These are phyloP conservation scores for Nesospiza acunhae DNA, from an alignment of 2,113 vertebrate species.

Conservation along the genomic window DNA sequence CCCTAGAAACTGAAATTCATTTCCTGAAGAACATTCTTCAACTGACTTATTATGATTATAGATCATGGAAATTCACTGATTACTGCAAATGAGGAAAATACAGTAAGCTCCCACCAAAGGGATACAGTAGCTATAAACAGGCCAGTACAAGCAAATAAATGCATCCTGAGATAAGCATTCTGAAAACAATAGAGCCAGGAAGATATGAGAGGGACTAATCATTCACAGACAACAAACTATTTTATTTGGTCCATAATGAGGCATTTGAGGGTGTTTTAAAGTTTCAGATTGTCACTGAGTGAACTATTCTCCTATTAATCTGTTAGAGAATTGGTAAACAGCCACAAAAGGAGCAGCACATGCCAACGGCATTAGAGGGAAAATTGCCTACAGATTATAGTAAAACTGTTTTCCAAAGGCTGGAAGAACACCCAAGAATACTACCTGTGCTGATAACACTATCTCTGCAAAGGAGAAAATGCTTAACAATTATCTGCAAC, in stretches of 20 bases:
- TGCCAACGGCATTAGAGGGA: neutral
- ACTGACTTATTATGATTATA: conserved; percentile 19
- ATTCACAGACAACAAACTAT: conserved; percentile 40
- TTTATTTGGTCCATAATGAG: conserved; percentile 35
- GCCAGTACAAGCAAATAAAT: conserved; percentile 24
- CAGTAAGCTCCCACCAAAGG: conserved; percentile 26
- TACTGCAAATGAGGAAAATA: conserved; percentile 53
- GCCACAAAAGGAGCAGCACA: conserved; percentile 19
- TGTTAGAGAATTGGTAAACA: conserved; percentile 39
- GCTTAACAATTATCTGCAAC: conserved; percentile 1
- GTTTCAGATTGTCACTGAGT: conserved; percentile 42
- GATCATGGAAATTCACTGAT: conserved; percentile 53
- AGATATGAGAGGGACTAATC: conserved; percentile 37
- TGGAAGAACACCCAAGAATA: conserved; percentile 29
- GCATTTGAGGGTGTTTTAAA: conserved; percentile 57
- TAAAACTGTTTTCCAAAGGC: conserved; percentile 23
- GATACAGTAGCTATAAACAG: conserved; percentile 44
- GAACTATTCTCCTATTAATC: conserved; percentile 57
- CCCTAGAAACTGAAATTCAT: conserved; percentile 6
- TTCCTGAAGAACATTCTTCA: conserved; percentile 14
- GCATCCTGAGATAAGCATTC: conserved; percentile 22
- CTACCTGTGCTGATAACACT: conserved; percentile 19
- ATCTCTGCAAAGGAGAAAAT: conserved; percentile 7
- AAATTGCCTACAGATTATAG: conserved; percentile 48
- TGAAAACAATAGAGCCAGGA: conserved; percentile 20